Conservation (phyloP, 2,113 vertebrate species). For the Passerina amoena region DNA sequence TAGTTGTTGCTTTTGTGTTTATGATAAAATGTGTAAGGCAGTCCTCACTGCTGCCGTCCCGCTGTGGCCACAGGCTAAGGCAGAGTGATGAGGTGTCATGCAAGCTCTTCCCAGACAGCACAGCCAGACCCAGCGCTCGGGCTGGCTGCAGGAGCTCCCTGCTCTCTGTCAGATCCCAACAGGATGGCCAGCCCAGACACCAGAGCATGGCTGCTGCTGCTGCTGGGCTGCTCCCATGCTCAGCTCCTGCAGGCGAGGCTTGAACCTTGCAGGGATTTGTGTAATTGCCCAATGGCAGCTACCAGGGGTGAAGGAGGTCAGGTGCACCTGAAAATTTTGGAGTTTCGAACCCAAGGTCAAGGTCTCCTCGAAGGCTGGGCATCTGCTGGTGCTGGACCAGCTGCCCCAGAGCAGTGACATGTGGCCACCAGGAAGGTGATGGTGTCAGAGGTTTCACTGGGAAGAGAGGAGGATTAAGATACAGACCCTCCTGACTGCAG, state of each 20-base stretch:
- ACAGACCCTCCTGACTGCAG: neutral
- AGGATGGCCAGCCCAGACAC: accelerated
- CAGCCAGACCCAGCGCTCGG: accelerated
- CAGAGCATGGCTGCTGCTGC: neutral
- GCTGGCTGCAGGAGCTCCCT: neutral
- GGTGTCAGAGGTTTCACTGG: neutral
- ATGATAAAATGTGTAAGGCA: constrained; percentile 18
- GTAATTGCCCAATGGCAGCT: no score
- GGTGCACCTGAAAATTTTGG: neutral
- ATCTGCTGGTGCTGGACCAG: accelerated
- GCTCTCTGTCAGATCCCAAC: neutral
- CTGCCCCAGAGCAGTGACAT: accelerated
- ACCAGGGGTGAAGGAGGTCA: neutral
- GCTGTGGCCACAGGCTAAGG: neutral
- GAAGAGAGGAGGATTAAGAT: neutral
- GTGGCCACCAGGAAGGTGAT: neutral
- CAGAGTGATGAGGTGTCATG: neutral
- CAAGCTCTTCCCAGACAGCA: neutral
- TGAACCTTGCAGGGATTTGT: neutral
- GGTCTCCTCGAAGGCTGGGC: neutral
- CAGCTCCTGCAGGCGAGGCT: accelerated
- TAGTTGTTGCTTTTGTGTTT: neutral
- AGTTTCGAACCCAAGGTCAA: neutral
- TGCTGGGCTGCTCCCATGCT: neutral
- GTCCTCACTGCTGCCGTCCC: neutral